Percentiles rank a stretch among this genome's conserved stretches.
phyloP scores from a whole-genome alignment of 2,797 vertebrate genomes.

The Spheniscus humboldti region DNA sequence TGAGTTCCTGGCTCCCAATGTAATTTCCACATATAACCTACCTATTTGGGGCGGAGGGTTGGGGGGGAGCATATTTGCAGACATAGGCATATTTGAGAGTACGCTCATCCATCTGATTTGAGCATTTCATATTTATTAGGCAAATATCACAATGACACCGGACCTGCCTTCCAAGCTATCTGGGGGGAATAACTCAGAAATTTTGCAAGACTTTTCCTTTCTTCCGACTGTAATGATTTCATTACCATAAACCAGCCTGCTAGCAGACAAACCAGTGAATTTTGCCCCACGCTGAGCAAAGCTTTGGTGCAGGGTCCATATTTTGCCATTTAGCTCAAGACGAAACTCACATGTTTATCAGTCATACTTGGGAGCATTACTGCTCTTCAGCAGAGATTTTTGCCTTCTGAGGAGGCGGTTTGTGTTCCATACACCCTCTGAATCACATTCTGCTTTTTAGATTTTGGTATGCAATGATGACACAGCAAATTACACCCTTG shows the following conservation, averaged over 20 bases:
- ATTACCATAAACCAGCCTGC: background rate
- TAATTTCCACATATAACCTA: background rate
- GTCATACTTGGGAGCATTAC: background rate
- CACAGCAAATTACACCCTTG: conserved; percentile 32
- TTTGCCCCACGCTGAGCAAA: background rate
- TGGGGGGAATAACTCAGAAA: background rate
- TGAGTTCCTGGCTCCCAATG: background rate
- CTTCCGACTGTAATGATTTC: background rate
- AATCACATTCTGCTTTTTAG: conserved; percentile 35
- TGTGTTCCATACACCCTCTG: background rate
- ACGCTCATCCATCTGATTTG: background rate
- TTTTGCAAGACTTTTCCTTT: background rate
- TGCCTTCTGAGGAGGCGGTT: conserved; percentile 1
- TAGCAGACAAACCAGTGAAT: background rate
- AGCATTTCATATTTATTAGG: background rate
- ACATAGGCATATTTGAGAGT: background rate
- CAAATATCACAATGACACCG: background rate
- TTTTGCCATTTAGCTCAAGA: background rate
- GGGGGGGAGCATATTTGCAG: background rate
- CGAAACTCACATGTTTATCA: background rate
- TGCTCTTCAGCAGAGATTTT: background rate
- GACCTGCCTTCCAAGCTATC: background rate
- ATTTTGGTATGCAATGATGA: background rate
- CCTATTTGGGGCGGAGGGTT: background rate
- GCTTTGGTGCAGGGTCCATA: background rate